Conservation (phyloP, 2,888 invertebrate species). For the Thymelicus lineola region DNA sequence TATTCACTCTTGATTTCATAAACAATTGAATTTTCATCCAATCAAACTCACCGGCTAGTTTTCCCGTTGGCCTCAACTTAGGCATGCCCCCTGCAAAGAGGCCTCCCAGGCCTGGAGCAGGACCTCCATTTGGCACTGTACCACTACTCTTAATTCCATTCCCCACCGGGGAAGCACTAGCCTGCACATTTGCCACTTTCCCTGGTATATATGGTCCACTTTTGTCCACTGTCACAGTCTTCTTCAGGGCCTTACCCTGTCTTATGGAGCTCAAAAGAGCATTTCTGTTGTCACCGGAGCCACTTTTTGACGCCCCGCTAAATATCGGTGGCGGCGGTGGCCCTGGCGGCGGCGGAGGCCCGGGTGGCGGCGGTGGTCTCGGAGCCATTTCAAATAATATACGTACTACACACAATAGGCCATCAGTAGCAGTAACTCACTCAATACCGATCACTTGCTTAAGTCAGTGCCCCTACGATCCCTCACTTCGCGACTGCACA, state of each 20-base stretch:
- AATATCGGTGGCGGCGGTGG: conserved; percentile 86
- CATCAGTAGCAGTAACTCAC: conserved; percentile 44
- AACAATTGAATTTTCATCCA: too few relatives aligned
- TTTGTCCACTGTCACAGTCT: conserved; percentile 95
- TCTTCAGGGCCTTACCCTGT: conserved; percentile 92
- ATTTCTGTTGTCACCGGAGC: conserved; percentile 86
- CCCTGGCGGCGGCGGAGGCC: conserved; percentile 87
- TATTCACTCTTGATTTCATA: too few relatives aligned
- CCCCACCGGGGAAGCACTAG: conserved; percentile 59
- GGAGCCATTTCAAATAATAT: conserved; percentile 78
- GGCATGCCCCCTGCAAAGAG: conserved; percentile 94
- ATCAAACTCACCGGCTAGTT: conserved; percentile 66
- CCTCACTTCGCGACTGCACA: conserved; percentile 54
- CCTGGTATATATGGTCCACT: conserved; percentile 93
- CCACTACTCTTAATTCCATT: conserved; percentile 65
- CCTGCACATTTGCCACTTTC: conserved; percentile 71
- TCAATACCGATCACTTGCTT: conserved; percentile 42
- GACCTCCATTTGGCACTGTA: conserved; percentile 71
- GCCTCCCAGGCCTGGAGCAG: conserved; percentile 86
- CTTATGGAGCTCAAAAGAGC: conserved; percentile 93
- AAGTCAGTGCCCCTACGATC: conserved; percentile 38
- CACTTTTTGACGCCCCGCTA: conserved; percentile 71
- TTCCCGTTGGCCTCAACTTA: conserved; percentile 90
- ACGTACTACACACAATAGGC: conserved; percentile 44
- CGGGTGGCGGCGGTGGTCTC: conserved; percentile 87